phyloP scores from a whole-genome alignment of 2,797 vertebrate genomes.

The Arremon brunneinucha region DNA sequence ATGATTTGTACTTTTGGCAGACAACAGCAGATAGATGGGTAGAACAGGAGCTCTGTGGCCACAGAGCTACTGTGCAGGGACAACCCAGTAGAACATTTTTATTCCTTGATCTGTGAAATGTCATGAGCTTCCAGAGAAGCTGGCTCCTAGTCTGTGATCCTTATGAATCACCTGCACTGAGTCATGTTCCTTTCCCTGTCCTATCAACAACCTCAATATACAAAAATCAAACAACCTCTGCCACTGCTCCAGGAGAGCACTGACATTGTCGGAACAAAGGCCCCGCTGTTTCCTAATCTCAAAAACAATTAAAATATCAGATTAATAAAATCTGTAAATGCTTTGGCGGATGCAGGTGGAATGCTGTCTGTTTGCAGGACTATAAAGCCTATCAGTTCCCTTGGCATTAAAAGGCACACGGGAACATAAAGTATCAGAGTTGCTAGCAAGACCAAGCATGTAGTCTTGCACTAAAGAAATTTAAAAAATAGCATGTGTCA shows the following conservation, averaged over 20 bases:
- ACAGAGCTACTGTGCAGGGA: neutral
- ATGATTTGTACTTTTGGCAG: neutral
- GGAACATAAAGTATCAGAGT: constrained; percentile 30
- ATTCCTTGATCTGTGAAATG: constrained; percentile 5
- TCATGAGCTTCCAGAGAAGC: neutral
- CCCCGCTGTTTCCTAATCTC: constrained; percentile 64
- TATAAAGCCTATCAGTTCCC: constrained; percentile 58
- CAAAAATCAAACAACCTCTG: constrained; percentile 43
- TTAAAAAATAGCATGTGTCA: neutral
- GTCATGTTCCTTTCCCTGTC: constrained; percentile 11
- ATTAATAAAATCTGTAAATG: constrained; percentile 73
- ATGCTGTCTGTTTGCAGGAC: constrained; percentile 65
- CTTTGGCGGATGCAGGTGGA: constrained; percentile 51
- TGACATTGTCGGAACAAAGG: constrained; percentile 54
- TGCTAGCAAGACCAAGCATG: constrained; percentile 7
- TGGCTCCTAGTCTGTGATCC: neutral
- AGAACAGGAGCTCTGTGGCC: neutral
- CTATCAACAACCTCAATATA: constrained; percentile 56
- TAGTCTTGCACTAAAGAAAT: neutral
- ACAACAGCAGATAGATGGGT: neutral
- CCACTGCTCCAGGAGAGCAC: constrained; percentile 50
- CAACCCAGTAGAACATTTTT: neutral
- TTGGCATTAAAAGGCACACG: constrained; percentile 61
- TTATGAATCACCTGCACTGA: constrained; percentile 18
- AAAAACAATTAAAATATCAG: constrained; percentile 68